Base-by-base conservation (phyloP, 1,140 invertebrate genomes). In the Xylocopa sonorina region DNA sequence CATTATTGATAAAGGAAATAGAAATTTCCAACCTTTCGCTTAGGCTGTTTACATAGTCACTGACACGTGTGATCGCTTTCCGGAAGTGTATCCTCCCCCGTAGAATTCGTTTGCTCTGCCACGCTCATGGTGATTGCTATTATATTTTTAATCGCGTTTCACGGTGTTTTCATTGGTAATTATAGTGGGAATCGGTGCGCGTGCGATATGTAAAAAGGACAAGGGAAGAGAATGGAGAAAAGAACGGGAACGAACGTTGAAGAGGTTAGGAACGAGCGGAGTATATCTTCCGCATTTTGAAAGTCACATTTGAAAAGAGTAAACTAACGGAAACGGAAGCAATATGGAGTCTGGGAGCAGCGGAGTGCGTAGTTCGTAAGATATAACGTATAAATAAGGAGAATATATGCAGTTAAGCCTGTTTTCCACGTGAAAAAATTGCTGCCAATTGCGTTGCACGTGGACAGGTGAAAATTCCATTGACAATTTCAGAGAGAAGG, bases 81-180 rank as follows among this genome's bases (percentile, higher is more conserved):
- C 43, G 12, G 7, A 66, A 53, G 21, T 18, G 73, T 53, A 46
- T 43, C 38, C 18, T 4, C 21, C 27, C 10, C 32, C n/a, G 14
- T 57, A 67, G 50, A 38, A 24, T n/a, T 76, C 29, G 32, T 76
- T 75, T 75, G 48, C 38, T n/a, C n/a, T 66, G 43, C 38, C 18
- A 24, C 29, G 24, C 38, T 57, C 16, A 16, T 32, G 41, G 41
- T 55, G 27, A 41, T 41, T n/a, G 43, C 32, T 53, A 53, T 60
- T 62, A 62, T 62, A 62, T 67, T 76, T 76, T 76, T 57, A 34
- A 76, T 76, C 50, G 51, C 38, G 34, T 67, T 55, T 75, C 41
- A 55, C 62, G 21, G 29, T 62, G 41, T 73, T 73, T 41, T 34
- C 34, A 51, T 51, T 18, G 24, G n/a, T 51, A 27, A 50, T 48